These are phyloP conservation scores for Euschistus heros DNA, from an alignment of 1,140 invertebrate species.

Conservation along the genomic window DNA sequence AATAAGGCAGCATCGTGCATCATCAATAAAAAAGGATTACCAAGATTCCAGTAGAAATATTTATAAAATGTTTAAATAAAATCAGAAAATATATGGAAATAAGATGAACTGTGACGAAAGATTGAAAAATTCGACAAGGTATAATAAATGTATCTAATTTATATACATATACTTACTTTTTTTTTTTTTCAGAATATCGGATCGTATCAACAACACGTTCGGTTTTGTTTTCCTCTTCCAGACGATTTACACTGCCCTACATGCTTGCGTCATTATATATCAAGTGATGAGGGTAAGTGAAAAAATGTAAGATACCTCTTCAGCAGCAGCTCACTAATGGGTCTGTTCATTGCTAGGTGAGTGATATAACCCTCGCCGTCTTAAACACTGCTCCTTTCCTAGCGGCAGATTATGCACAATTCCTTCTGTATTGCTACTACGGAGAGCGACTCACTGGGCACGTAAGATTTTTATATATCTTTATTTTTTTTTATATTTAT, in stretches of 20 bases:
- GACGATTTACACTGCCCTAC: not conserved
- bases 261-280: conserved; percentile 6
- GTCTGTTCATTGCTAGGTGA: not conserved
- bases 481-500: too few species aligned
- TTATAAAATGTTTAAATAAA: too few species aligned
- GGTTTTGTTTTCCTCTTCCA: not conserved
- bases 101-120: too few species aligned
- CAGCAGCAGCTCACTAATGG: not conserved
- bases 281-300: conserved; percentile 6
- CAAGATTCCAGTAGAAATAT: too few species aligned
- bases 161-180: not conserved
- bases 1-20: too few species aligned
- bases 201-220: not conserved
- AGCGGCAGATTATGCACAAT: conserved; percentile 7
- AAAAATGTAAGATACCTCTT: not conserved
- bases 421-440: conserved; percentile 23
- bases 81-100: too few species aligned
- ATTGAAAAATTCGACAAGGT: too few species aligned
- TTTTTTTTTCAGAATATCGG: not conserved
- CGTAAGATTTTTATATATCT: too few species aligned
- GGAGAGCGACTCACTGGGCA: conserved; percentile 18
- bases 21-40: too few species aligned
- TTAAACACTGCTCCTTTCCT: conserved; percentile 18
- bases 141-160: too few species aligned
- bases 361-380: not conserved